A percentile compares a stretch with the other conserved stretches of the same genome.
Evolutionary conservation across 2,888 invertebrate genomes (phyloP).

Genomic region (Linnaemya tessellans): DNA sequence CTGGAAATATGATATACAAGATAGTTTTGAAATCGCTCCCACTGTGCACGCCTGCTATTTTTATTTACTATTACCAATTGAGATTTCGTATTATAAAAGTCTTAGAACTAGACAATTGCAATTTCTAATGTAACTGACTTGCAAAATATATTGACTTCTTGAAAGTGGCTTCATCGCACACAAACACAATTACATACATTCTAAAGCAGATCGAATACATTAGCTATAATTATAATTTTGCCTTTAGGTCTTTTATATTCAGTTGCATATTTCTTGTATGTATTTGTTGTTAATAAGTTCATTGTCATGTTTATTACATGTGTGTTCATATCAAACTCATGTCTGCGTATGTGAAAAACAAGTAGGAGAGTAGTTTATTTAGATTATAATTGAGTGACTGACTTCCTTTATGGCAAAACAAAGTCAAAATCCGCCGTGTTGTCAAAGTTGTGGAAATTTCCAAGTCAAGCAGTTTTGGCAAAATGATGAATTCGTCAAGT

Average conservation of each 20-base stretch:
- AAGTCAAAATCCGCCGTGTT: too few species aligned
- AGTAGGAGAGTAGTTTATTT: not conserved
- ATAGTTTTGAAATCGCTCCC: not conserved
- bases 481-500: too few species aligned
- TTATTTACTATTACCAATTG: conserved; percentile 37
- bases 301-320: conserved; percentile 47
- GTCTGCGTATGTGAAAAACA: not conserved
- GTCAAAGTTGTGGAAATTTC: too few species aligned
- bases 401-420: too few species aligned
- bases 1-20: too few species aligned
- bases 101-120: conserved; percentile 29
- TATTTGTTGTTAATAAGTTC: conserved; percentile 39
- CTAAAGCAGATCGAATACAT: not conserved
- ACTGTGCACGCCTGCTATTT: not conserved
- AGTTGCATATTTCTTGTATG: not conserved
- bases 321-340: not conserved
- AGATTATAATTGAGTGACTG: not conserved
- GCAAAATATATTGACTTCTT: conserved; percentile 31
- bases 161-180: not conserved
- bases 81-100: not conserved
- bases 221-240: conserved; percentile 28
- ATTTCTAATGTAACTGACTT: conserved; percentile 6
- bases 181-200: not conserved
- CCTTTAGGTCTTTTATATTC: conserved; percentile 6
- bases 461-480: too few species aligned